Evolutionary conservation across 2,888 invertebrate species (phyloP).

Genomic region (Tachina fera): DNA sequence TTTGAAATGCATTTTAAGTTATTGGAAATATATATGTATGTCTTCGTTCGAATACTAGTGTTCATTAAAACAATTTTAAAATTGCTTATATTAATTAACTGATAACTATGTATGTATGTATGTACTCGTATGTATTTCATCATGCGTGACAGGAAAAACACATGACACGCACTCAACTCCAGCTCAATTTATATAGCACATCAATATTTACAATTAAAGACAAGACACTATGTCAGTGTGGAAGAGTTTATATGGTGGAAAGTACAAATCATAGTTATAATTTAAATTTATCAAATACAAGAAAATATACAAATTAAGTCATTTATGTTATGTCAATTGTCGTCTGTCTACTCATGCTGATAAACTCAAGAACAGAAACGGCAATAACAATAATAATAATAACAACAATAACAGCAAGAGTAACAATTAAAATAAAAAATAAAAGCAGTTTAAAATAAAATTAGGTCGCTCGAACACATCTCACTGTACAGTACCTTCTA

Average conservation of each 20-base stretch:
- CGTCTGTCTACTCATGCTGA: background rate
- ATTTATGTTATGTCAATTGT: slow-evolving; percentile 17
- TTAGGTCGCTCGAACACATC: slow-evolving; percentile 47
- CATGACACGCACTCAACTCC: background rate
- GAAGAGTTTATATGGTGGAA: slow-evolving; percentile 17
- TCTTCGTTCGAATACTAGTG: too few relatives aligned
- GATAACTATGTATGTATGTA: too few relatives aligned
- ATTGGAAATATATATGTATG: too few relatives aligned
- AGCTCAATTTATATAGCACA: background rate
- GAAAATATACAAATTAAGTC: slow-evolving; percentile 47
- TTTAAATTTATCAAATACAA: slow-evolving; percentile 17
- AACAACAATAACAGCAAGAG: background rate
- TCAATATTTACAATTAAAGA: background rate
- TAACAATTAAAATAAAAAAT: slow-evolving; percentile 11
- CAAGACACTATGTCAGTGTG: background rate
- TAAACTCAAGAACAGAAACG: slow-evolving; percentile 16
- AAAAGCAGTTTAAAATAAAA: slow-evolving; percentile 45
- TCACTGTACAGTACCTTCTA: background rate
- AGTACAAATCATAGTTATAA: slow-evolving; percentile 50
- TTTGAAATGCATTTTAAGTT: too few relatives aligned
- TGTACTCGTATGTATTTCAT: background rate
- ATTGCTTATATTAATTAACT: too few relatives aligned
- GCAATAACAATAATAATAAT: background rate
- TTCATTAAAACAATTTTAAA: too few relatives aligned
- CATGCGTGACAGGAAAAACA: background rate